These are phyloP conservation scores for Campoplex nolae DNA, from an alignment of 2,888 invertebrate genomes.

Conservation along the genomic window DNA sequence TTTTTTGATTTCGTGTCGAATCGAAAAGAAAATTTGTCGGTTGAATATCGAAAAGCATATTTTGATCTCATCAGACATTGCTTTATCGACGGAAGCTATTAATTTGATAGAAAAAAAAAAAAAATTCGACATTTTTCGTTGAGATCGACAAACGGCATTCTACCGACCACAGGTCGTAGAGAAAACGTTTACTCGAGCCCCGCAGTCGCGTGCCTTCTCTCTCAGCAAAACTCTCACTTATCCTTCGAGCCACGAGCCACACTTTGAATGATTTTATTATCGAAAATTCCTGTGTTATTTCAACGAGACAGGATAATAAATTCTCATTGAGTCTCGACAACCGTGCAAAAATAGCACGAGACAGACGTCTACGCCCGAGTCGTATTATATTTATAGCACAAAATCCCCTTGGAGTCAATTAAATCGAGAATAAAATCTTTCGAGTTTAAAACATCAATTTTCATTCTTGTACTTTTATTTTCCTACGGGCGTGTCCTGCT, in stretches of 20 bases:
- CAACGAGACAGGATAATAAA: constrained; percentile 8
- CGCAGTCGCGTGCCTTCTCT: constrained; percentile 45
- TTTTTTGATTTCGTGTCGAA: neutral
- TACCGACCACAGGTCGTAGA: constrained; percentile 58
- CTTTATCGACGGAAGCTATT: constrained; percentile 60
- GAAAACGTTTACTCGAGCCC: constrained; percentile 65
- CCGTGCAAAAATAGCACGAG: constrained; percentile 11
- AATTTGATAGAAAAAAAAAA: neutral
- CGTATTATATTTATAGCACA: neutral
- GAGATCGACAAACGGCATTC: constrained; percentile 44
- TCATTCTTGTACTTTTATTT: neutral
- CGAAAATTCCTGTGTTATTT: neutral
- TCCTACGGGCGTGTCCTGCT: neutral
- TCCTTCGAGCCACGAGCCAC: constrained; percentile 68
- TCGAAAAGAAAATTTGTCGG: neutral
- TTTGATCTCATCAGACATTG: too few relatives aligned
- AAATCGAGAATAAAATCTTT: neutral
- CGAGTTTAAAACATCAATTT: neutral
- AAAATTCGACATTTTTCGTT: neutral
- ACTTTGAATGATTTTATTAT: neutral
- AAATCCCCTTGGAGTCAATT: neutral
- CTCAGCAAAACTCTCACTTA: constrained; percentile 66
- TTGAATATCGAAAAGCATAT: constrained; percentile 19
- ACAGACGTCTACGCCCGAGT: neutral
- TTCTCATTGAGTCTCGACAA: neutral